Conservation (phyloP, 2,113 vertebrate species). For the Gymnarchus niloticus region DNA sequence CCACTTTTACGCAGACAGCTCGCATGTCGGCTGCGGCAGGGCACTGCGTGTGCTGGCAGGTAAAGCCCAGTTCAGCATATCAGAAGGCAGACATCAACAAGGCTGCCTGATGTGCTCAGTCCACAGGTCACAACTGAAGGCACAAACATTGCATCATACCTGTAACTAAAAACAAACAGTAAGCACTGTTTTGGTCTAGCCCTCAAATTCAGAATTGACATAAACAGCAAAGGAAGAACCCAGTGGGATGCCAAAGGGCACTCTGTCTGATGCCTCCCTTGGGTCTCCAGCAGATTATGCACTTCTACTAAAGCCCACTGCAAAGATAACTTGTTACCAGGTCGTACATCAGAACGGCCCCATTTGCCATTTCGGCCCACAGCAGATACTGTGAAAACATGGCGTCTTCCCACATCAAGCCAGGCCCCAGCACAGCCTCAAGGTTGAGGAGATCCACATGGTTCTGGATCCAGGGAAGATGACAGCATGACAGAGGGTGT, state of each 20-base stretch:
- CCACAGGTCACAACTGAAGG: no score
- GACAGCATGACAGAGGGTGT: not conserved
- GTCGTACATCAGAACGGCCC: not conserved
- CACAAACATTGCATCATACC: not conserved
- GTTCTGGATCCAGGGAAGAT: not conserved
- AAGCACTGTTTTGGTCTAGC: not conserved
- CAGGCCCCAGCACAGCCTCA: no score
- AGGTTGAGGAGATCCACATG: not conserved
- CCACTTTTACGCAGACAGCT: not conserved
- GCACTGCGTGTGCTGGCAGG: not conserved
- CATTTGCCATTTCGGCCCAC: not conserved
- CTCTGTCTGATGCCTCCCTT: no score
- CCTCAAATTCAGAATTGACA: not conserved
- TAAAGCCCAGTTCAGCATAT: not conserved
- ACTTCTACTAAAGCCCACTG: not conserved
- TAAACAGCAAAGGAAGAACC: not conserved
- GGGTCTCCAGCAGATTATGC: not conserved
- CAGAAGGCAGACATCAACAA: not conserved
- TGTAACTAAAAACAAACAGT: not conserved
- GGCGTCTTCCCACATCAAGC: not conserved
- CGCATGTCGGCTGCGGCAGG: no score
- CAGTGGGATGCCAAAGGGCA: not conserved
- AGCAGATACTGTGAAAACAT: not conserved
- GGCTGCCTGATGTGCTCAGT: not conserved
- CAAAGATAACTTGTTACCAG: not conserved